phyloP scores from a whole-genome alignment of 2,113 vertebrate genomes.

The Neotoma lepida region DNA sequence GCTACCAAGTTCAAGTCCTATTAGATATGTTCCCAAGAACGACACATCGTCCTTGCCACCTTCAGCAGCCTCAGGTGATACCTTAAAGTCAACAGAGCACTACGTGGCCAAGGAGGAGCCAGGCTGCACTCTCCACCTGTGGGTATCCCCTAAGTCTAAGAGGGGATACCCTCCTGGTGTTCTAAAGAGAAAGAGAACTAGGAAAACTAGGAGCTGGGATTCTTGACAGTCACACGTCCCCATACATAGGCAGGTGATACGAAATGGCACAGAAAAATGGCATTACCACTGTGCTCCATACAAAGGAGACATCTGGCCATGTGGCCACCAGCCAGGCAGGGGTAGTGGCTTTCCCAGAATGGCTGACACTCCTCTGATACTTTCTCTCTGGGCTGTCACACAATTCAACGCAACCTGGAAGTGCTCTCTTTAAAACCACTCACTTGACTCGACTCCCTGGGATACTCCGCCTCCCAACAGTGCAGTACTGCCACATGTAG shows the following conservation, averaged over 20 bases:
- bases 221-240: background rate
- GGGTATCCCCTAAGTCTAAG: background rate
- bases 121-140: background rate
- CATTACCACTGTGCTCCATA: background rate
- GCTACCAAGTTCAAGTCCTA: background rate
- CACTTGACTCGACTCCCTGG: background rate
- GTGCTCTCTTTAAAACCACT: background rate
- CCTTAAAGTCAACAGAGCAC: background rate
- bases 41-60: background rate
- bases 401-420: accelerated
- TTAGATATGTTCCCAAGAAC: background rate
- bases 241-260: background rate
- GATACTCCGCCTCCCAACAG: background rate
- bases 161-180: background rate
- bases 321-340: background rate
- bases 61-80: background rate
- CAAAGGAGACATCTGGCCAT: background rate
- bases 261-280: background rate
- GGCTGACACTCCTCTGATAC: background rate
- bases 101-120: background rate
- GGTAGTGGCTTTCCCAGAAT: background rate
- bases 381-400: background rate
- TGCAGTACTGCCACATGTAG: background rate
- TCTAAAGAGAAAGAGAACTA: background rate
- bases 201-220: background rate